Conservation (phyloP, 2,888 invertebrate genomes). For the Cyclophora punctaria region DNA sequence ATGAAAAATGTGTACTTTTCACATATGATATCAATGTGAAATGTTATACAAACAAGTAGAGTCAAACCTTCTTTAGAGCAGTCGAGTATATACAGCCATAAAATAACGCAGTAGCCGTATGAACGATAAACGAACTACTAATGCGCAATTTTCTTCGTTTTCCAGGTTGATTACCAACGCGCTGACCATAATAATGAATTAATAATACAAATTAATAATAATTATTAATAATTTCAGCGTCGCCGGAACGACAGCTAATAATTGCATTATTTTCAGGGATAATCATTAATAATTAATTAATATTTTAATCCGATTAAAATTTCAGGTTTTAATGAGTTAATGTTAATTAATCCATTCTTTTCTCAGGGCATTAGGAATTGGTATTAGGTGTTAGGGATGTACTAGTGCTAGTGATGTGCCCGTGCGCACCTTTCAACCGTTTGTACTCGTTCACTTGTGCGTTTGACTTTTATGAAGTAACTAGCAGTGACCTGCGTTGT, state of each 20-base stretch:
- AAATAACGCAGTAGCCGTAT: too few species aligned
- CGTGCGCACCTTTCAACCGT: neutral
- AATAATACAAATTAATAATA: slow-evolving; percentile 30
- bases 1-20: too few species aligned
- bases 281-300: slow-evolving; percentile 17
- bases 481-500: too few species aligned
- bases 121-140: slow-evolving; percentile 24
- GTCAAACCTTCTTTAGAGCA: neutral
- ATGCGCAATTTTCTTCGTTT: slow-evolving; percentile 45
- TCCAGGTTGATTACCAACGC: slow-evolving; percentile 50
- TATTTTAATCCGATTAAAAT: slow-evolving; percentile 39
- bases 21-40: too few species aligned
- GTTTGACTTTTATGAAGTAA: too few species aligned
- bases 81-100: too few species aligned
- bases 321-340: slow-evolving; percentile 44
- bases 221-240: slow-evolving; percentile 51
- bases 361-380: slow-evolving; percentile 47
- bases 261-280: slow-evolving; percentile 63
- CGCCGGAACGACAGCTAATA: slow-evolving; percentile 38
- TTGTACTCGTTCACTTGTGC: too few species aligned
- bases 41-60: neutral
- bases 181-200: slow-evolving; percentile 29
- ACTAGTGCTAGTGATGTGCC: too few species aligned
- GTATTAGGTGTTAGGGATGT: too few species aligned
- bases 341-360: slow-evolving; percentile 40